Evolutionary conservation across 1,140 invertebrate species (phyloP).

Genomic region (Hylaeus volcanicus): DNA sequence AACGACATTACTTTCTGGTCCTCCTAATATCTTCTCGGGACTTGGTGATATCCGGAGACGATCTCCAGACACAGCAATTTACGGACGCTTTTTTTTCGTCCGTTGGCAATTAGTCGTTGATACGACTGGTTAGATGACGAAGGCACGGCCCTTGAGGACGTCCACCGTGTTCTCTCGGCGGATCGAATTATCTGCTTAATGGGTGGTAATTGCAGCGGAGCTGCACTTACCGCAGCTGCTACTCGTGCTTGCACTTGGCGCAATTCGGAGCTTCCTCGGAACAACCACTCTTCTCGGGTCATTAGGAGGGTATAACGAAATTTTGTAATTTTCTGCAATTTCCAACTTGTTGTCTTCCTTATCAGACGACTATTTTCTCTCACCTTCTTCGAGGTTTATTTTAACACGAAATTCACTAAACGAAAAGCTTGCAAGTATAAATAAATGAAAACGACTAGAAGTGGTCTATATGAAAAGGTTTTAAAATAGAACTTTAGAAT

Average conservation of each 20-base stretch:
- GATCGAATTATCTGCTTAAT: conserved; percentile 68
- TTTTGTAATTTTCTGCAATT: background rate
- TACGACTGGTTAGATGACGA: conserved; percentile 43
- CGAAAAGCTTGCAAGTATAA: no score
- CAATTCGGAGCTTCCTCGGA: conserved; percentile 22
- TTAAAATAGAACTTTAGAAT: no score
- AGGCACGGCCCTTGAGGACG: conserved; percentile 45
- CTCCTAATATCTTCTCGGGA: no score
- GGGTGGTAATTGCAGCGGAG: conserved; percentile 65
- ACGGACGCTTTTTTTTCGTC: conserved; percentile 21
- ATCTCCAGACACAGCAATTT: background rate
- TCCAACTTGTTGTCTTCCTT: background rate
- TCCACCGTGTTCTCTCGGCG: conserved; percentile 44
- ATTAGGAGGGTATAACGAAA: conserved; percentile 23
- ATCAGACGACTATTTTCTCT: background rate
- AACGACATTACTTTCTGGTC: no score
- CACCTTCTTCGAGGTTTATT: no score
- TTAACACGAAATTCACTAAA: background rate
- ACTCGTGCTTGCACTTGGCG: conserved; percentile 43
- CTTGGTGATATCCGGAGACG: no score
- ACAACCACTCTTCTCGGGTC: background rate
- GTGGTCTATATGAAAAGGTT: no score
- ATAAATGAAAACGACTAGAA: no score
- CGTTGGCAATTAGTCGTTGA: conserved; percentile 51
- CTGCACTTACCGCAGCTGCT: conserved; percentile 63